phyloP scores from a whole-genome alignment of 2,888 invertebrate genomes.

The Petrophora chlorosata region DNA sequence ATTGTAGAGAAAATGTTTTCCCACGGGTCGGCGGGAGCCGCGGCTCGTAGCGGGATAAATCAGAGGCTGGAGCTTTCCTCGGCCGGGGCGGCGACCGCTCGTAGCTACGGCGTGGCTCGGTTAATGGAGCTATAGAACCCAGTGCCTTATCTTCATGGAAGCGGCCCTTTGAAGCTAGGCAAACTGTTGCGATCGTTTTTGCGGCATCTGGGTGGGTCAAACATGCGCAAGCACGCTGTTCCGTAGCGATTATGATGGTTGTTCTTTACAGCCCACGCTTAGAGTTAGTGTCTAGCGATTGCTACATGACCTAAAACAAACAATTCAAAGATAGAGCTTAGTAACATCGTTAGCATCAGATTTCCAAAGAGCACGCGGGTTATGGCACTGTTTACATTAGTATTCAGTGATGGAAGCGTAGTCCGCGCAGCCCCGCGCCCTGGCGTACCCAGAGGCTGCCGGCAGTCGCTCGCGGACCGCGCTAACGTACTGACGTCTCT shows the following conservation, averaged over 20 bases:
- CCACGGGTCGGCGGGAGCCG: conserved; percentile 32
- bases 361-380: background rate
- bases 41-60: conserved; percentile 50
- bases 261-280: too few relatives aligned
- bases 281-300: too few relatives aligned
- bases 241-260: too few relatives aligned
- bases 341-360: background rate
- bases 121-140: conserved; percentile 49
- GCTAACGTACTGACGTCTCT: conserved; percentile 43
- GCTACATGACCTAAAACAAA: too few relatives aligned
- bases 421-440: conserved; percentile 77
- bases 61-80: conserved; percentile 56
- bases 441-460: conserved; percentile 63
- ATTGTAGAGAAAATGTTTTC: conserved; percentile 35
- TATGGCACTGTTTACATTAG: conserved; percentile 11
- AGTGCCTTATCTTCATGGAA: conserved; percentile 4
- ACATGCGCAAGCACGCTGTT: too few relatives aligned
- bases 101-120: conserved; percentile 62
- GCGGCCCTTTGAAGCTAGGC: background rate
- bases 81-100: conserved; percentile 69
- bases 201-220: background rate
- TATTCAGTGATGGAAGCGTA: conserved; percentile 43
- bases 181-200: background rate
- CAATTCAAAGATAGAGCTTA: too few relatives aligned
- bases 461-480: conserved; percentile 79